Conservation (phyloP, 2,113 vertebrate species). For the Conger conger region DNA sequence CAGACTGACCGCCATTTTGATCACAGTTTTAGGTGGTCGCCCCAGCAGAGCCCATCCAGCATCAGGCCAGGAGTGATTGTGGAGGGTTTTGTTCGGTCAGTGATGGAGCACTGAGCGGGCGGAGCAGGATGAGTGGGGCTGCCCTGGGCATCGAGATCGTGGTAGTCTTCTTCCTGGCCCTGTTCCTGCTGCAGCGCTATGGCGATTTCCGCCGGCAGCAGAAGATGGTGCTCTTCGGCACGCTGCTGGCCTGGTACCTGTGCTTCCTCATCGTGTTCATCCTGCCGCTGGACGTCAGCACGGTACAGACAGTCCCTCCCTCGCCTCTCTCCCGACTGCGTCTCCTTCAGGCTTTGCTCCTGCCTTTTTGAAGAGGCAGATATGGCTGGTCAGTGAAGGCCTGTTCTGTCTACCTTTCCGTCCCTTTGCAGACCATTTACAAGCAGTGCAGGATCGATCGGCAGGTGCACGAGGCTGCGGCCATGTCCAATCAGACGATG, state of each 20-base stretch:
- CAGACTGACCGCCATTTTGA: no score
- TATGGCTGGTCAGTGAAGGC: conserved; percentile 4
- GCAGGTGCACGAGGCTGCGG: conserved; percentile 8
- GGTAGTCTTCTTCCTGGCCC: conserved; percentile 86
- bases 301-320: conserved; percentile 65
- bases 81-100: neutral
- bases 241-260: conserved; percentile 90
- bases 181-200: conserved; percentile 87
- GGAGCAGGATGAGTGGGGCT: conserved; percentile 76
- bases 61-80: neutral
- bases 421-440: conserved; percentile 82
- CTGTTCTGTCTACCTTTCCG: conserved; percentile 23
- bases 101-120: neutral
- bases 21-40: no score
- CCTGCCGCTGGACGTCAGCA: conserved; percentile 90
- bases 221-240: conserved; percentile 85
- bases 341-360: neutral
- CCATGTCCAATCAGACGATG: conserved; percentile 27
- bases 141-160: conserved; percentile 83
- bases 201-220: conserved; percentile 90
- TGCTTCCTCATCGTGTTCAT: conserved; percentile 95
- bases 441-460: conserved; percentile 78
- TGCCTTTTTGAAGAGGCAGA: neutral
- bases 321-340: neutral
- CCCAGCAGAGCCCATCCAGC: neutral